Conservation (phyloP, 2,797 vertebrate genomes). For the Sandelia bainsii region DNA sequence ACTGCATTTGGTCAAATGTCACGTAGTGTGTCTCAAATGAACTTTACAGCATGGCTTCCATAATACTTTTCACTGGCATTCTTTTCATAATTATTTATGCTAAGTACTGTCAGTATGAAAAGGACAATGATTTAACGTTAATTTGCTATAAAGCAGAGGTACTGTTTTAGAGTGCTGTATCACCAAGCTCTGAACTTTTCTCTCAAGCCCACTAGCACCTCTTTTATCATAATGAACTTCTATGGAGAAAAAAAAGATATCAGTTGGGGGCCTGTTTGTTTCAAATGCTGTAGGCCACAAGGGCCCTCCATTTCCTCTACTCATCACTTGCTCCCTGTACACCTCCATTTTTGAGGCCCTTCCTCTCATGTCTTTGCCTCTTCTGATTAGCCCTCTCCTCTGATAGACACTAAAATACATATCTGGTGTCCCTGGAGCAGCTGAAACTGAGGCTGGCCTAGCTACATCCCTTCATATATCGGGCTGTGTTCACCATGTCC, state of each 20-base stretch:
- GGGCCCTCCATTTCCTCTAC: slow-evolving; percentile 71
- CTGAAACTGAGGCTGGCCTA: slow-evolving; percentile 64
- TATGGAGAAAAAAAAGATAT: slow-evolving; percentile 84
- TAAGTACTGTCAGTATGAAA: too few relatives aligned
- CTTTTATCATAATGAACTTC: slow-evolving; percentile 79
- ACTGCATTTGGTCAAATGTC: not conserved
- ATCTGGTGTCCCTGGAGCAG: slow-evolving; percentile 88
- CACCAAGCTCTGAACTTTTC: slow-evolving; percentile 57
- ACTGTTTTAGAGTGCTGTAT: slow-evolving; percentile 16
- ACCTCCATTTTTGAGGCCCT: slow-evolving; percentile 62
- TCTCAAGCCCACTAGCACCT: slow-evolving; percentile 62
- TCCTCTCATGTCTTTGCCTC: slow-evolving; percentile 71
- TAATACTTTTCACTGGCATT: not conserved
- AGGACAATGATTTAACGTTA: not conserved
- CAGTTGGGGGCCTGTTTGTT: slow-evolving; percentile 91
- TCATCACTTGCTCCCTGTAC: slow-evolving; percentile 68
- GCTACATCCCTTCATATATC: slow-evolving; percentile 90
- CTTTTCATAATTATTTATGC: too few relatives aligned
- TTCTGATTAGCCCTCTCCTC: slow-evolving; percentile 81
- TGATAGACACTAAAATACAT: slow-evolving; percentile 92
- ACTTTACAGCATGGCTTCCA: not conserved
- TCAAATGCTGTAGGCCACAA: slow-evolving; percentile 91
- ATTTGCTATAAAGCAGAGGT: not conserved
- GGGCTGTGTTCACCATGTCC: slow-evolving; percentile 93
- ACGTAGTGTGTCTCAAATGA: not conserved